These are phyloP conservation scores for Cremastobaeus sp. DNA, from an alignment of 2,888 invertebrate species.

Conservation along the genomic window DNA sequence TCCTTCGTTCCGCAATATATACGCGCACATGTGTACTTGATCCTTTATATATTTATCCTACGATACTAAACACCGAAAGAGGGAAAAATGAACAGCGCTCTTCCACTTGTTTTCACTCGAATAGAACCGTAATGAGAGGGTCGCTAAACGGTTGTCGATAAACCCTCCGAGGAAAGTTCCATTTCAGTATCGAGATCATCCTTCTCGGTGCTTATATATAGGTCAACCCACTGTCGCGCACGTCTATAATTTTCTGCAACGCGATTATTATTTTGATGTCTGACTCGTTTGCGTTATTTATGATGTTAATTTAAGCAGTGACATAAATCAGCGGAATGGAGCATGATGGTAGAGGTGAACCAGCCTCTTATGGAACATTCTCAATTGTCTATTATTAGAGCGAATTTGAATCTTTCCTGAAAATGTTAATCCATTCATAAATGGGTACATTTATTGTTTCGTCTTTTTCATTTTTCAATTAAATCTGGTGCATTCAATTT, in stretches of 20 bases:
- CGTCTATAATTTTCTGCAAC: slow-evolving; percentile 47
- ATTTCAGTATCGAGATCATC: slow-evolving; percentile 50
- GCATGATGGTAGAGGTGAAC: slow-evolving; percentile 7
- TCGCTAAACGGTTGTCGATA: slow-evolving; percentile 64
- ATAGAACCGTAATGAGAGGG: slow-evolving; percentile 66
- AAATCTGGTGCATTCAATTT: too few species aligned
- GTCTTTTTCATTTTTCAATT: too few species aligned
- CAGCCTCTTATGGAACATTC: too few species aligned
- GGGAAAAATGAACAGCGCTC: slow-evolving; percentile 64
- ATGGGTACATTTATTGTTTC: too few species aligned
- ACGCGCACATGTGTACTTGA: slow-evolving; percentile 30
- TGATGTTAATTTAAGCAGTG: slow-evolving; percentile 31
- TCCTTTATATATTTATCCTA: slow-evolving; percentile 50
- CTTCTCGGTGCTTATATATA: slow-evolving; percentile 52
- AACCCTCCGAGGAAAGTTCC: slow-evolving; percentile 61
- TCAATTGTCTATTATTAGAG: too few species aligned
- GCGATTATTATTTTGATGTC: slow-evolving; percentile 34
- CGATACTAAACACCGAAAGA: slow-evolving; percentile 59
- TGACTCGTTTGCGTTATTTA: slow-evolving; percentile 48
- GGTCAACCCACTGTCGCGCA: slow-evolving; percentile 48
- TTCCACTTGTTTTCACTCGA: slow-evolving; percentile 66
- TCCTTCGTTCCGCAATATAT: too few species aligned
- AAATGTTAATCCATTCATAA: too few species aligned
- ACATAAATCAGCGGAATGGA: slow-evolving; percentile 35
- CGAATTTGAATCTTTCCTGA: too few species aligned